A percentile compares a stretch with the other conserved stretches of the same genome.
Conservation (phyloP, 1,140 invertebrate genomes). For the Pogonomyrmex californicus region DNA sequence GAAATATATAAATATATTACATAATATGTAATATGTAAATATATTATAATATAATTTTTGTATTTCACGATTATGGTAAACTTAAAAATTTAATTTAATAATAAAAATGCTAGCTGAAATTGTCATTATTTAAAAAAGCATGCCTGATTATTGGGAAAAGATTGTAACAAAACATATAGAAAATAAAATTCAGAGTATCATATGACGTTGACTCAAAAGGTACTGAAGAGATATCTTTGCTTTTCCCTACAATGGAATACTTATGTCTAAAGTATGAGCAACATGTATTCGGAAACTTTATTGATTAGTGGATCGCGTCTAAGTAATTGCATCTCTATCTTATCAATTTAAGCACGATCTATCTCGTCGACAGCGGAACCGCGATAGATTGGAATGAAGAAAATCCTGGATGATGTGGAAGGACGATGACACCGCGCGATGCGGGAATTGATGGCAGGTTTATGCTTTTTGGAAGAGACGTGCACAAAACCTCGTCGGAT, state of each 20-base stretch:
- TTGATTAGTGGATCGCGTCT: constrained; percentile 6
- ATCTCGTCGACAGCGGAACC: not conserved
- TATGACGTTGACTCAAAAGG: not conserved
- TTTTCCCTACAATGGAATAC: not conserved
- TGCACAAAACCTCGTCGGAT: constrained; percentile 33
- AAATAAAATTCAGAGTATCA: constrained; percentile 11
- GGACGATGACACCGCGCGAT: not conserved
- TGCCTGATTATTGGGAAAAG: not conserved
- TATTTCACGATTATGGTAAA: not conserved
- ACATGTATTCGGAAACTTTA: constrained; percentile 9
- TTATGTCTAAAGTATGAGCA: constrained; percentile 18
- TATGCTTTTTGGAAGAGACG: not conserved
- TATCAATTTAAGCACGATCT: not conserved
- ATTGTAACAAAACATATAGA: not conserved
- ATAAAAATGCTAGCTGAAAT: not conserved
- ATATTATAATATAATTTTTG: no score
- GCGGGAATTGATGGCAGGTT: not conserved
- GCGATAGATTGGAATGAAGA: constrained; percentile 1
- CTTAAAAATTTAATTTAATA: not conserved
- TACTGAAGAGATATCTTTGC: not conserved
- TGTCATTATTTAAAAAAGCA: not conserved
- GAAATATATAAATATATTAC: no score
- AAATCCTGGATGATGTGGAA: not conserved
- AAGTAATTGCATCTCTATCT: constrained; percentile 22
- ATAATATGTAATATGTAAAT: not conserved